phyloP scores from a whole-genome alignment of 2,113 vertebrate genomes.

The Casuarius casuarius region DNA sequence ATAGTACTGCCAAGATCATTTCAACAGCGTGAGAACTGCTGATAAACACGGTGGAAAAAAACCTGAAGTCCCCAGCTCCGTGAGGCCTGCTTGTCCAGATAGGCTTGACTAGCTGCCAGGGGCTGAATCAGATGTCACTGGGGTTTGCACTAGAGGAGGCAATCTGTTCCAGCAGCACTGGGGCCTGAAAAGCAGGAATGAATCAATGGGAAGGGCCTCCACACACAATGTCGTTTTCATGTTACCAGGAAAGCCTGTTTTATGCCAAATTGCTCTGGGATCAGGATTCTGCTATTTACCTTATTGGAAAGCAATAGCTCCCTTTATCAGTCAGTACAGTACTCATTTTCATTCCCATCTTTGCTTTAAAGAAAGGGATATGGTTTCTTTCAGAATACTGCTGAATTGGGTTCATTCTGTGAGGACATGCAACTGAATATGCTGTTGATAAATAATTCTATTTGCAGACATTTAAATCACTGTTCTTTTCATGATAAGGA shows the following conservation, averaged over 20 bases:
- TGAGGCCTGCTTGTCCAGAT: constrained; percentile 63
- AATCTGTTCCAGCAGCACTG: constrained; percentile 47
- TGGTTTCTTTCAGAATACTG: neutral
- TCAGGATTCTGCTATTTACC: constrained; percentile 46
- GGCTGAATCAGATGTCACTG: constrained; percentile 63
- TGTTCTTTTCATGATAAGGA: neutral
- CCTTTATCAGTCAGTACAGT: constrained; percentile 59
- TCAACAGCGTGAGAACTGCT: constrained; percentile 63
- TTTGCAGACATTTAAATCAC: constrained; percentile 16
- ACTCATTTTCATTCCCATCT: constrained; percentile 61
- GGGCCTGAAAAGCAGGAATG: constrained; percentile 42
- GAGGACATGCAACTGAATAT: neutral
- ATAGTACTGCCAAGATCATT: constrained; percentile 57
- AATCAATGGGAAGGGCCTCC: constrained; percentile 33
- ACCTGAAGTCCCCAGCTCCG: constrained; percentile 33
- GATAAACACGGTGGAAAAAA: constrained; percentile 56
- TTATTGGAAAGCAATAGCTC: constrained; percentile 58
- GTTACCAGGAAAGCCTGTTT: constrained; percentile 21
- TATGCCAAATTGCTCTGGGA: constrained; percentile 49
- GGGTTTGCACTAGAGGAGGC: constrained; percentile 31
- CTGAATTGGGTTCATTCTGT: constrained; percentile 20
- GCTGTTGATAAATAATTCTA: constrained; percentile 40
- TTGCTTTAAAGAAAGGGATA: constrained; percentile 26
- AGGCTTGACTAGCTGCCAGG: constrained; percentile 67
- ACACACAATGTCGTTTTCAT: constrained; percentile 18